Conservation (phyloP, 2,113 vertebrate genomes). For the Alouatta palliata region DNA sequence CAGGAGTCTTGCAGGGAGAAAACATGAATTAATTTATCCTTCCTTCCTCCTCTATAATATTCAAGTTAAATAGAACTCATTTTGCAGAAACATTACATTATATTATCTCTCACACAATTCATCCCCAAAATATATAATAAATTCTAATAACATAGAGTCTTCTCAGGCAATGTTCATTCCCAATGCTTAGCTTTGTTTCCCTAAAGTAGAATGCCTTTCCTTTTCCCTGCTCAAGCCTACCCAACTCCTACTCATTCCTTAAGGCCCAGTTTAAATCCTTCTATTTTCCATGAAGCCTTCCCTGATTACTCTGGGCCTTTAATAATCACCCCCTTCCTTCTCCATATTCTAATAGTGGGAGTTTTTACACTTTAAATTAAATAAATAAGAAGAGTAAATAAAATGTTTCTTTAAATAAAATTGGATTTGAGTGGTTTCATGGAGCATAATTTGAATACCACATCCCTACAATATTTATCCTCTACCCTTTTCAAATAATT, state of each 20-base stretch:
- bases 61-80: neutral
- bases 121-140: neutral
- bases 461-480: neutral
- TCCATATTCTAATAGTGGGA: neutral
- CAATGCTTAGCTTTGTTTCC: neutral
- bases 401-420: conserved; percentile 36
- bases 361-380: neutral
- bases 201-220: neutral
- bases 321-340: neutral
- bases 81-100: neutral
- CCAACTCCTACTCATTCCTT: neutral
- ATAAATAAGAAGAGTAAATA: neutral
- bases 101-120: neutral
- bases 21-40: neutral
- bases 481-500: neutral
- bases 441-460: neutral
- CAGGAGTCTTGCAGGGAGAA: neutral
- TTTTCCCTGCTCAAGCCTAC: neutral
- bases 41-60: neutral
- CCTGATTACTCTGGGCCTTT: neutral
- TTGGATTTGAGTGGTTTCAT: neutral
- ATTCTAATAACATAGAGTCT: neutral
- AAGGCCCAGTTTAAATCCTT: neutral
- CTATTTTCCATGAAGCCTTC: neutral
- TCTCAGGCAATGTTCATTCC: neutral